Conservation (phyloP, 2,797 vertebrate genomes). For the Ibycter americanus region DNA sequence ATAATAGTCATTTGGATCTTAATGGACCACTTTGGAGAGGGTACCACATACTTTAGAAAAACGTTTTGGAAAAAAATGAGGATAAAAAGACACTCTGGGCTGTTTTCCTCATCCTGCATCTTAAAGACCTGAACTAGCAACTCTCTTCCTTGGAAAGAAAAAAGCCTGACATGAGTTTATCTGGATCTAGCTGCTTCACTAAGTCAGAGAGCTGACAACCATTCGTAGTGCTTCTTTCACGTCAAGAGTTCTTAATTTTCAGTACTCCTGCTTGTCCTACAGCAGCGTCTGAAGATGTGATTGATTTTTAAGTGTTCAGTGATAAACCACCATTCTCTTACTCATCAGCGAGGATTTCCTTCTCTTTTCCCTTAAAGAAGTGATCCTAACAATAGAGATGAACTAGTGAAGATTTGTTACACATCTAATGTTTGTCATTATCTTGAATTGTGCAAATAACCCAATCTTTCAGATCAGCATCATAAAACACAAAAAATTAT, state of each 20-base stretch:
- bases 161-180: background rate
- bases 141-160: background rate
- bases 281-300: background rate
- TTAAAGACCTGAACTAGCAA: background rate
- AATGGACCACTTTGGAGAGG: background rate
- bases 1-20: background rate
- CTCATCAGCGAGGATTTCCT: background rate
- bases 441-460: background rate
- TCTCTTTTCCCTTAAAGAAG: background rate
- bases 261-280: background rate
- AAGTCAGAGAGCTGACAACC: background rate
- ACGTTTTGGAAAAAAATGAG: rapidly evolving
- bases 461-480: background rate
- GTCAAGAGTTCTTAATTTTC: background rate
- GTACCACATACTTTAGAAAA: background rate
- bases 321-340: background rate
- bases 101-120: background rate
- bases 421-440: background rate
- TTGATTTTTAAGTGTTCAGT: background rate
- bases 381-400: background rate
- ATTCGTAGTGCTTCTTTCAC: background rate
- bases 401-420: background rate
- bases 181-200: background rate
- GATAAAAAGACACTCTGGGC: background rate
- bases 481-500: background rate